A percentile compares a stretch with the other conserved stretches of the same genome.
Evolutionary conservation across 2,113 vertebrate species (phyloP).

Genomic region (Donacobius atricapilla): DNA sequence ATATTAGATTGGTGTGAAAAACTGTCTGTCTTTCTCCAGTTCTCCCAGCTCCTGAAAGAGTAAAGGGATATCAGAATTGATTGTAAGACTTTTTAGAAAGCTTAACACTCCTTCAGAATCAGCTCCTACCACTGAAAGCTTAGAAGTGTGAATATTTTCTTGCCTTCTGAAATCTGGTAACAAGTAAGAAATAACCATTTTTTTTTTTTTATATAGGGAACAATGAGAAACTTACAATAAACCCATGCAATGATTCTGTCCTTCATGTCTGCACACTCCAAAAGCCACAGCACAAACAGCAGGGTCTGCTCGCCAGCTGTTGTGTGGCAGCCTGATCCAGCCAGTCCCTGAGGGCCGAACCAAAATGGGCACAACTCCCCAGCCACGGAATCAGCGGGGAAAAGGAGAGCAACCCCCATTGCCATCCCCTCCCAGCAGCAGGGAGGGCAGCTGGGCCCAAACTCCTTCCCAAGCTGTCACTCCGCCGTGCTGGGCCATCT

Average conservation of each 20-base stretch:
- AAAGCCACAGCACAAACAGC: neutral
- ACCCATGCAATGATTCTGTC: neutral
- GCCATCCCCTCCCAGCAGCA: neutral
- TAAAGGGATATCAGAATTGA: neutral
- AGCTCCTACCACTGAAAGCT: neutral
- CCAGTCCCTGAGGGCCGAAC: neutral
- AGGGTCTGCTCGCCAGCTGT: neutral
- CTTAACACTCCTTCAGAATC: neutral
- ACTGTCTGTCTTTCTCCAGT: neutral
- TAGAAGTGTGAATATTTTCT: neutral
- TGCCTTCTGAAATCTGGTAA: neutral
- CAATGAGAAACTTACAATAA: neutral
- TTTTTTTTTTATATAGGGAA: neutral
- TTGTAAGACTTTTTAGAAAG: neutral
- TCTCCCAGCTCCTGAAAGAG: neutral
- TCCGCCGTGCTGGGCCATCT: fast-evolving
- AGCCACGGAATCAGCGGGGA: neutral
- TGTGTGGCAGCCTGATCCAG: neutral
- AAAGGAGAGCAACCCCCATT: neutral
- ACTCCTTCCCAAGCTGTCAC: neutral
- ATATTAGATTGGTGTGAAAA: neutral
- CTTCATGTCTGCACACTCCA: neutral
- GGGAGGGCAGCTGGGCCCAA: neutral
- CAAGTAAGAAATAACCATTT: neutral
- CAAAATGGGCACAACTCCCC: neutral